Evolutionary conservation across 2,888 invertebrate species (phyloP), one percentile per base, ranked within the genome.

Genomic region (Busseola fusca): DNA sequence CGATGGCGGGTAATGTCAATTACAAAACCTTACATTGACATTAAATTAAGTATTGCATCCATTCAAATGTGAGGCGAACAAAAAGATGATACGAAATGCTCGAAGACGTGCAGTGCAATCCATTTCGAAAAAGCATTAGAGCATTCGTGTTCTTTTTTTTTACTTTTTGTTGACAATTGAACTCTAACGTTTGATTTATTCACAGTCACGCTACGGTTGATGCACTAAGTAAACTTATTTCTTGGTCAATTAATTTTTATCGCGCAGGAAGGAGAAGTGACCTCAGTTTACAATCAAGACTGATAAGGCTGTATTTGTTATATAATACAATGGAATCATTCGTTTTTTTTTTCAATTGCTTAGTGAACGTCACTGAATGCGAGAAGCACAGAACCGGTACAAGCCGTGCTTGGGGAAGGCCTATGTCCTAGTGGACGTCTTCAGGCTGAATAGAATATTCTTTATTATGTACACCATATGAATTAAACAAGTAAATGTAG

Each of bases 11-110:
- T 73, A 81, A 81, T 81, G 79, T 54, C 78, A 80, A 69, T 78
- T 80, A 69, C 80, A 75, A 78, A 80, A 82, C 50, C 60, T 42
- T 48, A 52, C 72, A 74, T 75, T 78, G 80, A 72, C 82, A 82
- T 82, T 82, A 69, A 69, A 73, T 70, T 72, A 74, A 69, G 64
- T 71, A 54, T 73, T 72, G 57, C 79, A 70, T 72, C 34, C 21
- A 67, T 66, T 72, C 57, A 67, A 79, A 76, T 65, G 71, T 70
- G 67, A 78, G 69, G 45, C 57, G 64, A 78, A 72, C 63, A 75
- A 80, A 75, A 78, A 75, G 64, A 74, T 64, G 59, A 68, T 16
- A 50, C 42, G 57, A 67, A 71, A 70, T 45, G 48, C 52, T 52
- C 14, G 34, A 69, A 66, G 58, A 71, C 60, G 69, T 21, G 48